These are phyloP conservation scores for Bufotes viridis DNA, from an alignment of 2,797 vertebrate genomes.

Conservation along the genomic window DNA sequence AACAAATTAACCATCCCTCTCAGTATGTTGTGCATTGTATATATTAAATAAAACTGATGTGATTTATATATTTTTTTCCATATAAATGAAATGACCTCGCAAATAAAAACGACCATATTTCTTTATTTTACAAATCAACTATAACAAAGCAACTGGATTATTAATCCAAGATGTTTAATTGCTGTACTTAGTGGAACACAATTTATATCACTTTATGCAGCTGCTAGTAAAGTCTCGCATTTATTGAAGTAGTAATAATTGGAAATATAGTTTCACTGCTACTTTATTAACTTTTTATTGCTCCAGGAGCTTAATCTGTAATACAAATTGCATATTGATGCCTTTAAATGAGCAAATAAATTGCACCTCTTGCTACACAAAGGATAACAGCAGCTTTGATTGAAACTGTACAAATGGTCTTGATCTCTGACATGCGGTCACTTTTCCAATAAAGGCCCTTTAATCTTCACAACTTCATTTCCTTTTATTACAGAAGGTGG, in stretches of 20 bases:
- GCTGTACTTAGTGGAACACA: neutral
- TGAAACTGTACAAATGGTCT: neutral
- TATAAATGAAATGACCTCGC: neutral
- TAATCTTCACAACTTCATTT: slow-evolving; percentile 8
- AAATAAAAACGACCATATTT: neutral
- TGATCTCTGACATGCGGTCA: slow-evolving; percentile 9
- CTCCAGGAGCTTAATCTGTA: neutral
- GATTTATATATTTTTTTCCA: neutral
- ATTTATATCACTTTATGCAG: slow-evolving; percentile 17
- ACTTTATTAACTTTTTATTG: slow-evolving; percentile 21
- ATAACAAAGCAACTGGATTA: neutral
- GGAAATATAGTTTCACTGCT: slow-evolving; percentile 1
- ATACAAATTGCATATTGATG: slow-evolving; percentile 26
- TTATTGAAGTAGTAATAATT: slow-evolving; percentile 8
- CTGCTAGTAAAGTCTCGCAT: neutral
- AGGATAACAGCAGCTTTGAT: slow-evolving; percentile 13
- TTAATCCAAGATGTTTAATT: neutral
- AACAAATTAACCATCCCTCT: too few species aligned
- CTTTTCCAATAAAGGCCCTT: neutral
- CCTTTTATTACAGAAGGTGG: neutral
- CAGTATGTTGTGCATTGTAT: too few species aligned
- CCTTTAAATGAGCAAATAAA: slow-evolving; percentile 4
- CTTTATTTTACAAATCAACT: neutral
- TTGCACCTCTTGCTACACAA: neutral
- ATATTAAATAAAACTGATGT: neutral